Percentiles rank a stretch among this genome's conserved stretches.
Evolutionary conservation across 2,113 vertebrate species (phyloP).

Genomic region (Dipodomys spectabilis): DNA sequence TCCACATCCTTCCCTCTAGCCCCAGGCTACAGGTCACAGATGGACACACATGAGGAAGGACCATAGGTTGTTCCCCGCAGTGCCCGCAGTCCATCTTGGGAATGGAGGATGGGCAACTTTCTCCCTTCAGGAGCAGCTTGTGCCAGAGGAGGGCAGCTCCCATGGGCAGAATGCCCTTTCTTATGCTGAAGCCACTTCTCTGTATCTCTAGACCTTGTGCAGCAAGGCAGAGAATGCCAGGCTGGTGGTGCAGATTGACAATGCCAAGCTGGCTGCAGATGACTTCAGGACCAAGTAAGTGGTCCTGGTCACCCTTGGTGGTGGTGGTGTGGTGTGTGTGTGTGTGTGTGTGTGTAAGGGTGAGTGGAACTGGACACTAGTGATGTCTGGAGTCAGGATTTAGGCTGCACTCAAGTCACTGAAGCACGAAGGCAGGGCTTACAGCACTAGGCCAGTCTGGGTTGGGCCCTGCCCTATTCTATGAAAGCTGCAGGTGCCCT

Average conservation of each 20-base stretch:
- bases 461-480: background rate
- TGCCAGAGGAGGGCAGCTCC: background rate
- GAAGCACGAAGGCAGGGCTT: background rate
- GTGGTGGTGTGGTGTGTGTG: no score
- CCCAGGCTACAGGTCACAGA: background rate
- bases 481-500: background rate
- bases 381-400: background rate
- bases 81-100: background rate
- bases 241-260: constrained; percentile 89
- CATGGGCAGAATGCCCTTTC: background rate
- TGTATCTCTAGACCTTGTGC: constrained; percentile 80
- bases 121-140: background rate
- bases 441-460: background rate
- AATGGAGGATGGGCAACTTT: background rate
- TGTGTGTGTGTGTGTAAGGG: no score
- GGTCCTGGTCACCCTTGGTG: background rate
- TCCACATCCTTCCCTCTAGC: background rate
- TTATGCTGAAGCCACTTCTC: constrained; percentile 14
- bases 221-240: constrained; percentile 86
- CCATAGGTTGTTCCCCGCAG: background rate
- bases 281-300: constrained; percentile 95
- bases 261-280: constrained; percentile 91
- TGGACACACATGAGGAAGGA: background rate
- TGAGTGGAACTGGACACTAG: background rate
- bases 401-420: background rate